Base-by-base conservation (phyloP, 2,888 invertebrate genomes). In the Artemia sinica region DNA sequence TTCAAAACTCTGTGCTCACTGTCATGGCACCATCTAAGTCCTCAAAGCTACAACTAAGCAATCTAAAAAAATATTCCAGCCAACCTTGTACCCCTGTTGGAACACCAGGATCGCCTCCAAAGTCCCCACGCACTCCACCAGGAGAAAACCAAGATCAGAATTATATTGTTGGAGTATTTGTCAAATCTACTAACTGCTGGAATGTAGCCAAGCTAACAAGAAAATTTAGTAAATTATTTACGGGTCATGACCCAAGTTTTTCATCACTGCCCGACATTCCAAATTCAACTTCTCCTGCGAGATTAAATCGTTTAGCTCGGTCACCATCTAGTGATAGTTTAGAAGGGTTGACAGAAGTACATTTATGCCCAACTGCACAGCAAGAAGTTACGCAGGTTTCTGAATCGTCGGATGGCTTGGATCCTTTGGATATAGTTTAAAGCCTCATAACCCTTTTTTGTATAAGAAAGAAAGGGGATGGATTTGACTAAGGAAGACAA, bases 301-400 rank as follows among this genome's bases (percentile, higher is more conserved):
- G 63, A 28, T 28, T 58, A n/a, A 58, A 58, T 28, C n/a, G 63
- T 18, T 28, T 58, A 28, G 12, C 14, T n/a, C 63, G 63, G 28
- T 18, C 63, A 28, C 63, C 63, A 10, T 58, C 63, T 58, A 58
- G 63, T 58, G 63, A 58, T 28, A 28, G 28, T 58, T 58, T 58
- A 58, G 28, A 58, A n/a, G 28, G 8, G 14, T 9, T 58, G 8
- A 8, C 63, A 28, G 63, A 58, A 18, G 63, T 58, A 18, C n/a
- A 18, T 58, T n/a, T 58, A 18, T 58, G 63, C 63, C 69, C 66
- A n/a, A 50, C n/a, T 13, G 69, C 69, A 11, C 48, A 50, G 18
- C 69, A 65, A 48, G 69, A 69, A 69, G 50, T 69, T 14, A 69
- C 69, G 49, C 69, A 69, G n/a, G 69, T 66, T 8, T 69, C 41